phyloP scores from a whole-genome alignment of 2,797 vertebrate species.

The Danio choprae region DNA sequence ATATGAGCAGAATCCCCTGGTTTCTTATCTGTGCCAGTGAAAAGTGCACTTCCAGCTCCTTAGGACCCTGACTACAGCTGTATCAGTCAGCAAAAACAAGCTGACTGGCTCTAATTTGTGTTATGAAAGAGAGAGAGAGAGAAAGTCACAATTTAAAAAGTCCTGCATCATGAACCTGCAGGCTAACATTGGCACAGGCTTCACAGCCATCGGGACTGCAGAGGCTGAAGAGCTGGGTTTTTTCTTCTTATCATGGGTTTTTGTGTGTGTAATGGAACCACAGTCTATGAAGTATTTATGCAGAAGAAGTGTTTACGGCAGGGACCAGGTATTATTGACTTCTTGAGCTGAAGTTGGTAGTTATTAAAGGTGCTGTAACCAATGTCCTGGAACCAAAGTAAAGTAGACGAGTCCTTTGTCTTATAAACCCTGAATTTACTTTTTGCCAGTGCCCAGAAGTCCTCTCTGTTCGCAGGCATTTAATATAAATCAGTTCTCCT shows the following conservation, averaged over 20 bases:
- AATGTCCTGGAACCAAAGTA: not conserved
- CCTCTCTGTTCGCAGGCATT: no score
- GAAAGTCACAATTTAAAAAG: constrained; percentile 66
- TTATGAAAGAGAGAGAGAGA: constrained; percentile 55
- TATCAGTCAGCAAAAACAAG: constrained; percentile 63
- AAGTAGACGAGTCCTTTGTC: not conserved
- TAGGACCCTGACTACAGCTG: constrained; percentile 39
- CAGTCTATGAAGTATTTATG: not conserved
- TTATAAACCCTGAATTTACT: not conserved
- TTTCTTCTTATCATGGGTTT: constrained; percentile 41
- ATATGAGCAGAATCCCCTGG: constrained; percentile 20
- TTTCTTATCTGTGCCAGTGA: constrained; percentile 23
- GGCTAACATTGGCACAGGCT: constrained; percentile 64
- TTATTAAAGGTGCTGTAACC: constrained; percentile 6
- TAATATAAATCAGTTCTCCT: no score
- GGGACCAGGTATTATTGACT: constrained; percentile 21
- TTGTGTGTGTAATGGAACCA: constrained; percentile 28
- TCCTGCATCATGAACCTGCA: constrained; percentile 65
- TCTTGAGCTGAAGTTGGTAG: constrained; percentile 15
- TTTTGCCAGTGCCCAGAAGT: no score
- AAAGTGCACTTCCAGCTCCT: constrained; percentile 53
- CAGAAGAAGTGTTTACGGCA: constrained; percentile 18
- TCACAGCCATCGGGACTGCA: constrained; percentile 61
- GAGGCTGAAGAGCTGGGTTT: constrained; percentile 54
- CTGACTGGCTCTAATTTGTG: constrained; percentile 70